Evolutionary conservation across 2,888 invertebrate species (phyloP).

Genomic region (Hipparchia sbordonii): DNA sequence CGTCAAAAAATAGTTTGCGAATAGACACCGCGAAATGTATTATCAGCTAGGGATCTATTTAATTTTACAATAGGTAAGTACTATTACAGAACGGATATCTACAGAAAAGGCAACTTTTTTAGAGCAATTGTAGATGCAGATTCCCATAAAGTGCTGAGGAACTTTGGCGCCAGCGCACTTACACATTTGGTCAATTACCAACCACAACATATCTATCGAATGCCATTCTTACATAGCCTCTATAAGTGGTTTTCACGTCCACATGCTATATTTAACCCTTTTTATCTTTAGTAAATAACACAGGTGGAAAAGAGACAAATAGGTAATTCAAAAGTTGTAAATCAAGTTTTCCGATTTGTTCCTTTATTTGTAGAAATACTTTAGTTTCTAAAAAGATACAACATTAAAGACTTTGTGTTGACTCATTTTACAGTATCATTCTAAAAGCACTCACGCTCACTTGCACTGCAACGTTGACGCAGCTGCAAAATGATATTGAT

Average conservation of each 20-base stretch:
- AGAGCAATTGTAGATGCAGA: background rate
- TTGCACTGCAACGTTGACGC: background rate
- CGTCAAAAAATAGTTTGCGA: too few relatives aligned
- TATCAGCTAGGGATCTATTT: too few relatives aligned
- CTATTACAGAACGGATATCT: too few relatives aligned
- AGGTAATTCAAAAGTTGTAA: constrained; percentile 27
- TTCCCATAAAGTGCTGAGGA: background rate
- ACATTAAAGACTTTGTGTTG: constrained; percentile 50
- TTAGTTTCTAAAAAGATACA: constrained; percentile 51
- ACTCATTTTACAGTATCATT: constrained; percentile 33
- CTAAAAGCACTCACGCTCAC: background rate
- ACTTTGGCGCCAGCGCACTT: constrained; percentile 35
- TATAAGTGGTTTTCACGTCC: constrained; percentile 37
- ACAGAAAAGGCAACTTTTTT: too few relatives aligned
- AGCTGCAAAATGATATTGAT: background rate
- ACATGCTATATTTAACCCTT: constrained; percentile 12
- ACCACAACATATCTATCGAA: constrained; percentile 54
- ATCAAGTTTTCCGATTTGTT: constrained; percentile 36
- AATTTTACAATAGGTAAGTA: too few relatives aligned
- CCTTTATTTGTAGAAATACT: constrained; percentile 41
- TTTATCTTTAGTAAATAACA: constrained; percentile 6
- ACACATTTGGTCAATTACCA: constrained; percentile 50
- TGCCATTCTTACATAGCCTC: constrained; percentile 45
- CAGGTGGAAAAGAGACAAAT: constrained; percentile 27
- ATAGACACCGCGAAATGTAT: too few relatives aligned